These are phyloP conservation scores for Limenitis camilla DNA, from an alignment of 2,888 invertebrate genomes.

Conservation along the genomic window DNA sequence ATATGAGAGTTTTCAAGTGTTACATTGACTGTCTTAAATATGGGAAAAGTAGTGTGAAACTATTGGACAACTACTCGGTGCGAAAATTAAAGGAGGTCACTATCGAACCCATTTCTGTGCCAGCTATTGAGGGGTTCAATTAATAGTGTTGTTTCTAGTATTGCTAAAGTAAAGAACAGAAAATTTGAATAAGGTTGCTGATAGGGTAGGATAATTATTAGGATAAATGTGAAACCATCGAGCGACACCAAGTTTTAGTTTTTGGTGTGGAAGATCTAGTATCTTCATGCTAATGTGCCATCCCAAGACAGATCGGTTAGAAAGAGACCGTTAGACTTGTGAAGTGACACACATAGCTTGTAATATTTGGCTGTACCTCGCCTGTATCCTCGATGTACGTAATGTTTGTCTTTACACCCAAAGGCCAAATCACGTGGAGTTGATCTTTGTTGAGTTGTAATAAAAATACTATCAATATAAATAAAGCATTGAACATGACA, in stretches of 20 bases:
- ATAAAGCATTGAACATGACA: constrained; percentile 99
- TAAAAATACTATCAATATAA: constrained; percentile 98
- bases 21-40: no score
- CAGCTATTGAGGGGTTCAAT: no score
- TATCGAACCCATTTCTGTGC: no score
- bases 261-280: constrained; percentile 49
- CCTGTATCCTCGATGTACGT: constrained; percentile 94
- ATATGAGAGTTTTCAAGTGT: no score
- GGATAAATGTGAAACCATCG: constrained; percentile 50
- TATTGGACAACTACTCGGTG: no score
- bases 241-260: constrained; percentile 54
- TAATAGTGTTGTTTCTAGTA: no score
- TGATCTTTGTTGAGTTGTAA: constrained; percentile 99
- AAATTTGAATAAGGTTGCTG: not conserved
- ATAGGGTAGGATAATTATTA: constrained; percentile 37
- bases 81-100: no score
- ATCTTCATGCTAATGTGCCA: constrained; percentile 68
- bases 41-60: no score
- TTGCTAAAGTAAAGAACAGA: not conserved
- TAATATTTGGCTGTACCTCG: constrained; percentile 82
- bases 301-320: constrained; percentile 71
- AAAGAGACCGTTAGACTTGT: constrained; percentile 72
- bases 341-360: constrained; percentile 62
- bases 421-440: constrained; percentile 97
- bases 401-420: constrained; percentile 95